phyloP scores from a whole-genome alignment of 2,113 vertebrate genomes.

The Mormyrus lacerda region DNA sequence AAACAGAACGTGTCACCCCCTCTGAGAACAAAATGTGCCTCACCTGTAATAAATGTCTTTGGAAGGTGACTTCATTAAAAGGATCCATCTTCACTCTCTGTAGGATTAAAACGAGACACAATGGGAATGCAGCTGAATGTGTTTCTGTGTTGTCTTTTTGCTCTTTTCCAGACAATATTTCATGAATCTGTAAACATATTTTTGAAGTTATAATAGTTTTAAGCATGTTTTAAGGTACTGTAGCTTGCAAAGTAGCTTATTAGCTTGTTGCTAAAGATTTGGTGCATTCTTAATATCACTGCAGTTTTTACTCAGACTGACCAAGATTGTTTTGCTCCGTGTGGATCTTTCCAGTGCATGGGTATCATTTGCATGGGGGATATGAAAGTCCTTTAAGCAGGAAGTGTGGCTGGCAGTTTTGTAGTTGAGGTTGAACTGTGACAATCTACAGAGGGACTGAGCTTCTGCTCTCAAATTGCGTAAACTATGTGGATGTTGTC shows the following conservation, averaged over 20 bases:
- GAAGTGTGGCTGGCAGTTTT: background rate
- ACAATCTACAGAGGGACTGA: background rate
- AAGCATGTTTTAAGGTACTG: background rate
- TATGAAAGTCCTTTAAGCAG: background rate
- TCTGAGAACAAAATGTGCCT: background rate
- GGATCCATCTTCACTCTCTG: background rate
- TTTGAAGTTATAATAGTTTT: background rate
- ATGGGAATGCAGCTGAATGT: background rate
- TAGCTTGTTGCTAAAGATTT: background rate
- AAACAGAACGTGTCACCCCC: background rate
- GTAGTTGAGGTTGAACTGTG: background rate
- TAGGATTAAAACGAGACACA: background rate
- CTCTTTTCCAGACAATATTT: background rate
- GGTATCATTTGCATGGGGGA: background rate
- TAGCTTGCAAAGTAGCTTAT: background rate
- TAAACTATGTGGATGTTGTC: background rate
- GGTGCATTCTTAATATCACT: background rate
- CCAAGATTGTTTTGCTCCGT: background rate
- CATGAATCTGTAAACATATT: background rate
- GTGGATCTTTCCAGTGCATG: background rate
- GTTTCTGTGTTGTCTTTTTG: background rate
- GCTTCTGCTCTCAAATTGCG: background rate
- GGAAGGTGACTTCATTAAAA: background rate
- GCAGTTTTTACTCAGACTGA: background rate
- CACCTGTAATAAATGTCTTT: background rate